Percentiles rank a stretch among this genome's conserved stretches.
phyloP scores from a whole-genome alignment of 2,113 vertebrate species.

The Macquaria australasica region DNA sequence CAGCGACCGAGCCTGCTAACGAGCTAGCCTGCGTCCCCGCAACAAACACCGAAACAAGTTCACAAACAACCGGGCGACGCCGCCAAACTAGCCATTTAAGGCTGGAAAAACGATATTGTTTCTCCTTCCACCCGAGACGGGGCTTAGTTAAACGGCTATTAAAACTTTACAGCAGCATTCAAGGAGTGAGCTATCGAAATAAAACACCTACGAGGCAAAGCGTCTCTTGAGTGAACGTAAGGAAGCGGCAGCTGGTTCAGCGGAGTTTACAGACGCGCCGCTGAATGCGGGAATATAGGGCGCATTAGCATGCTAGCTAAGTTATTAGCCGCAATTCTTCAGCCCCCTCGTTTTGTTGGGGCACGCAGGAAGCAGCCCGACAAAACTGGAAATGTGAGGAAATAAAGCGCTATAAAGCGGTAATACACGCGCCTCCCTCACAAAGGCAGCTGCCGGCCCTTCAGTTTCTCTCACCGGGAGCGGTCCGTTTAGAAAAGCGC shows the following conservation, averaged over 20 bases:
- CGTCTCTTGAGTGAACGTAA: too few species aligned
- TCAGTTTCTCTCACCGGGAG: background rate
- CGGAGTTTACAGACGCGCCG: background rate
- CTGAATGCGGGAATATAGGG: constrained; percentile 2
- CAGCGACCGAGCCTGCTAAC: constrained; percentile 60
- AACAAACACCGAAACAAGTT: constrained; percentile 47
- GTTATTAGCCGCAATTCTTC: constrained; percentile 71
- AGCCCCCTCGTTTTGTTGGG: constrained; percentile 70
- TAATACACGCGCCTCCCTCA: constrained; percentile 20
- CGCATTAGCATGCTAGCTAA: constrained; percentile 78
- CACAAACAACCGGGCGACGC: constrained; percentile 6
- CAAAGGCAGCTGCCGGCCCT: background rate
- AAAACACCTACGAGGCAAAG: constrained; percentile 29
- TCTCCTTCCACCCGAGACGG: background rate
- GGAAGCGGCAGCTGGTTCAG: background rate
- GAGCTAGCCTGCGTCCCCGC: constrained; percentile 55
- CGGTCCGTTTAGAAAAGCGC: constrained; percentile 23
- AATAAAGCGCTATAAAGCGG: constrained; percentile 26
- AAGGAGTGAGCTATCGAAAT: constrained; percentile 48
- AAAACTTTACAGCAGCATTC: constrained; percentile 70
- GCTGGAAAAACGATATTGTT: background rate
- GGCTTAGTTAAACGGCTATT: background rate
- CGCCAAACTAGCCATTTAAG: background rate
- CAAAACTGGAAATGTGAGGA: constrained; percentile 51
- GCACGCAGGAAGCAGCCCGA: constrained; percentile 78